A percentile compares a stretch with the other conserved stretches of the same genome.
phyloP scores from a whole-genome alignment of 2,888 invertebrate genomes.

The Acheta domesticus region DNA sequence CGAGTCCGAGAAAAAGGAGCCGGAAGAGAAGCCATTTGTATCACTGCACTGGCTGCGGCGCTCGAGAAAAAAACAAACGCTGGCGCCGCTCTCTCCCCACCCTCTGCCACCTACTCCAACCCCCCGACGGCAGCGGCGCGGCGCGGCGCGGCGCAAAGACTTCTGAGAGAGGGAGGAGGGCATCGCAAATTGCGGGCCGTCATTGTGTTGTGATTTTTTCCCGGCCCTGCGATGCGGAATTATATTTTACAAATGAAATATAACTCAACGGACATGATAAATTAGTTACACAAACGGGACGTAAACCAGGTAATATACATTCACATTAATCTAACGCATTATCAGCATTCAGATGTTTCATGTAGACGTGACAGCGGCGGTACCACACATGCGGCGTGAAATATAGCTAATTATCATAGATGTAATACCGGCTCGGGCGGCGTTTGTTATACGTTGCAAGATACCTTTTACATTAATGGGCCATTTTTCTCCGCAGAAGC shows the following conservation, averaged over 20 bases:
- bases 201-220: background rate
- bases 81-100: background rate
- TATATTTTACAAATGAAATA: constrained; percentile 9
- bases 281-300: constrained; percentile 24
- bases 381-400: constrained; percentile 21
- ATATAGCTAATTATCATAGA: constrained; percentile 24
- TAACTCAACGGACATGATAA: constrained; percentile 21
- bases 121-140: background rate
- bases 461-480: constrained; percentile 18
- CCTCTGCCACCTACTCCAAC: background rate
- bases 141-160: too few species aligned
- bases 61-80: background rate
- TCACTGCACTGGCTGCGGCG: background rate
- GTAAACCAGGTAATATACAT: constrained; percentile 25
- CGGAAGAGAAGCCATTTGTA: background rate
- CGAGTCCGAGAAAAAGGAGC: background rate
- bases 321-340: constrained; percentile 25
- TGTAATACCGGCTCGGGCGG: constrained; percentile 20
- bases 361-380: constrained; percentile 18
- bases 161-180: background rate
- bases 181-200: constrained; percentile 1
- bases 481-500: constrained; percentile 2
- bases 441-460: constrained; percentile 22
- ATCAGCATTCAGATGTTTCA: constrained; percentile 26
- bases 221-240: background rate